These are phyloP conservation scores for Stigmatopora argus DNA, from an alignment of 2,113 vertebrate species.

Conservation along the genomic window DNA sequence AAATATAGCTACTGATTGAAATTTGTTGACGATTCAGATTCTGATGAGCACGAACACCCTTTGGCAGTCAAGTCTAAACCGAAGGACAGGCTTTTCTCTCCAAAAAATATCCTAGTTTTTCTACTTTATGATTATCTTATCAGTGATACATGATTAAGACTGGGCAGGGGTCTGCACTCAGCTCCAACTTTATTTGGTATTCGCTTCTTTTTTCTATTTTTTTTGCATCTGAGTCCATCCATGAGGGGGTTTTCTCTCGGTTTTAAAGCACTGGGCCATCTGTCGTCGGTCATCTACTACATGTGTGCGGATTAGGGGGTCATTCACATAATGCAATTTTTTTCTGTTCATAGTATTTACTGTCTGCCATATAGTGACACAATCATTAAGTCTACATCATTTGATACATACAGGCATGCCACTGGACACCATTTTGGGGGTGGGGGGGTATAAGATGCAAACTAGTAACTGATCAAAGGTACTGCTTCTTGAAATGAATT, in stretches of 20 bases:
- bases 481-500: too few species aligned
- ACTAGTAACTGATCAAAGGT: too few species aligned
- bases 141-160: not conserved
- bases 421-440: too few species aligned
- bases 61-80: too few species aligned
- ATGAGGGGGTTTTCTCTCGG: constrained; percentile 12
- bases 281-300: constrained; percentile 32
- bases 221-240: constrained; percentile 23
- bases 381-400: constrained; percentile 4
- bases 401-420: not conserved
- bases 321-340: not conserved
- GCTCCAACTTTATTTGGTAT: not conserved
- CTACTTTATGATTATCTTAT: not conserved
- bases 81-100: not conserved
- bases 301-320: not conserved
- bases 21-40: too few species aligned
- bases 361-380: constrained; percentile 10
- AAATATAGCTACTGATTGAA: too few species aligned
- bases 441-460: too few species aligned
- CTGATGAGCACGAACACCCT: too few species aligned
- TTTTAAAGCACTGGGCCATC: constrained; percentile 23
- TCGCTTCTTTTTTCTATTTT: not conserved
- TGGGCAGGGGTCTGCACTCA: not conserved
- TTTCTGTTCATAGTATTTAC: constrained; percentile 1
- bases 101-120: not conserved